Evolutionary conservation across 2,797 vertebrate species (phyloP), one percentile per base, ranked within the genome.

Genomic region (Lacerta agilis): DNA sequence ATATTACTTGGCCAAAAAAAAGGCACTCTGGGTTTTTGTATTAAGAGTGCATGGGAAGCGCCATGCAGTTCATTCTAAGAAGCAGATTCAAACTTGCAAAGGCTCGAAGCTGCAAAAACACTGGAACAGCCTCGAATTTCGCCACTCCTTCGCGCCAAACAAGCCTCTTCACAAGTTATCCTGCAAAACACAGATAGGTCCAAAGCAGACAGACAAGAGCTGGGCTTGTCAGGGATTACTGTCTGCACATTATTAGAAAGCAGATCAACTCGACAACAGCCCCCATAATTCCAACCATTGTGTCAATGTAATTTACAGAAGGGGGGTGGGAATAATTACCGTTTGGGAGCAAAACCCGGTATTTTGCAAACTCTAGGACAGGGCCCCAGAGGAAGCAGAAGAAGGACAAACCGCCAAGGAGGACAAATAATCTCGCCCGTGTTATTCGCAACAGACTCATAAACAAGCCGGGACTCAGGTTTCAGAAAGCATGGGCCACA

Each of bases 301-400:
- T 55, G 61, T 41, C 45, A 76, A 79, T 55, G 43, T 75, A 82
- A 82, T 9, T 89, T 49, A 82, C 71, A 82, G 36, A 72, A 81
- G 41, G 33, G 17, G 29, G 25, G 10, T 11, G 36, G n/a, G 69
- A 77, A 82, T 89, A 27, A 81, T 85, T 36, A 67, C 29, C 76
- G 41, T 76, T 89, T 82, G 45, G 75, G 45, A 89, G 36, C 9
- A 33, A 58, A 58, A 77, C 86, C 58, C 29, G 75, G 79, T 76
- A 23, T 75, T 41, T 76, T 85, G 43, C 17, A 55, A 41, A 76
- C 18, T 81, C 9, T 15, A 43, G 36, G 43, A 77, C 33, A 77
- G 23, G 45, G 25, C 43, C 69, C 78, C 58, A n/a, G 72, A 38
- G 71, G 58, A 27, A 82, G 41, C 41, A 69, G 41, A 43, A 88